Evolutionary conservation across 1,140 invertebrate genomes (phyloP).

Genomic region (Octopus bimaculoides): DNA sequence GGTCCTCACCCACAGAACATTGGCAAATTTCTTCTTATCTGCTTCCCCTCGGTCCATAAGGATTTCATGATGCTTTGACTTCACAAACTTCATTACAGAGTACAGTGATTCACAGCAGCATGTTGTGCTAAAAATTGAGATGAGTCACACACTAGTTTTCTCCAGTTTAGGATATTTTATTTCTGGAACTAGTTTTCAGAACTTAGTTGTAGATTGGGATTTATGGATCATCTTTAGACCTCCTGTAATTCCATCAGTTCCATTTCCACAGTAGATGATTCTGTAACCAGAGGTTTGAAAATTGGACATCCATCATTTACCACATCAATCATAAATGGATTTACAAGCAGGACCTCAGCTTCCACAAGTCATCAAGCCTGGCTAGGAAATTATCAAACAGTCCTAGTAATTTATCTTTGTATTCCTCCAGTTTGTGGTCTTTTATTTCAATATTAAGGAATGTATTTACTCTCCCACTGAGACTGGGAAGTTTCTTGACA

Average conservation of each 20-base stretch:
- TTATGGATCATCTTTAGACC: slow-evolving; percentile 4
- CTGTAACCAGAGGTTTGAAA: not conserved
- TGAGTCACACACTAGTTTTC: not conserved
- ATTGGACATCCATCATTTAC: not conserved
- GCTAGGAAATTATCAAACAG: slow-evolving; percentile 4
- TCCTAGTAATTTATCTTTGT: slow-evolving; percentile 1
- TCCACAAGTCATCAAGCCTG: slow-evolving; percentile 7
- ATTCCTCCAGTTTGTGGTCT: slow-evolving; percentile 1
- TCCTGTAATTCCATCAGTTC: not conserved
- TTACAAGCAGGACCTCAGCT: slow-evolving; percentile 4
- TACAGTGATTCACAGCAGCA: slow-evolving; percentile 3
- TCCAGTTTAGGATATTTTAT: not conserved
- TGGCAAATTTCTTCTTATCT: too few species aligned
- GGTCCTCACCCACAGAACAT: too few species aligned
- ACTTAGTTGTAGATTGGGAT: not conserved
- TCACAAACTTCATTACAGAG: slow-evolving; percentile 7
- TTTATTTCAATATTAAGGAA: slow-evolving; percentile 8
- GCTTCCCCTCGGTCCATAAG: too few species aligned
- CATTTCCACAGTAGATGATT: slow-evolving; percentile 1
- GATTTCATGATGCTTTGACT: slow-evolving; percentile 1
- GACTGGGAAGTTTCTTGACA: slow-evolving; percentile 7
- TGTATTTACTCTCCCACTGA: slow-evolving; percentile 3
- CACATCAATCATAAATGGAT: slow-evolving; percentile 4
- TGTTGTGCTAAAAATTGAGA: not conserved
- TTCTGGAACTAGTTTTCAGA: too few species aligned